Conservation (phyloP, 2,888 invertebrate genomes). For the Uropetala carovei region DNA sequence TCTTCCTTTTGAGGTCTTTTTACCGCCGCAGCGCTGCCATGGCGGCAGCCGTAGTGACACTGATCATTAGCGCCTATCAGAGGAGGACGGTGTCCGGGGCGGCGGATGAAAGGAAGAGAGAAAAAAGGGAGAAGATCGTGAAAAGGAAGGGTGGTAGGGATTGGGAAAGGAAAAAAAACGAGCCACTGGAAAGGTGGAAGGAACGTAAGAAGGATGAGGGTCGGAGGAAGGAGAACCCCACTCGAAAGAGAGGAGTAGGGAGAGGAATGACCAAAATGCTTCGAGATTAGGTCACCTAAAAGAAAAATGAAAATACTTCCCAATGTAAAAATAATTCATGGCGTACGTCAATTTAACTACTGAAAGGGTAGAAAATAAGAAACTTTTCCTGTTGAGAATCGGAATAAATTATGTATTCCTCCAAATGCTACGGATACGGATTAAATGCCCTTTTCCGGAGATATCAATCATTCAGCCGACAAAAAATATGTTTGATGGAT, state of each 20-base stretch:
- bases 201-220: background rate
- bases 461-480: too few relatives aligned
- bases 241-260: background rate
- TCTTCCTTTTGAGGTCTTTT: background rate
- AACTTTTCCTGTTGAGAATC: too few relatives aligned
- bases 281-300: background rate
- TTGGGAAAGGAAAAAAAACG: background rate
- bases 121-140: background rate
- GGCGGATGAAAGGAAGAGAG: constrained; percentile 47
- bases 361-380: too few relatives aligned
- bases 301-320: background rate
- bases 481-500: too few relatives aligned
- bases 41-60: constrained; percentile 33
- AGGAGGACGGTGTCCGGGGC: background rate
- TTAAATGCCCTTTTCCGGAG: too few relatives aligned
- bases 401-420: too few relatives aligned
- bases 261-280: background rate
- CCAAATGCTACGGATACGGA: too few relatives aligned
- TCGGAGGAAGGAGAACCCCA: background rate
- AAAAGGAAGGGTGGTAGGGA: background rate
- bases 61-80: constrained; percentile 62
- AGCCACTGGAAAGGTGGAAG: constrained; percentile 33
- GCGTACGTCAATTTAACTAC: too few relatives aligned
- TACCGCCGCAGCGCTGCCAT: constrained; percentile 4
- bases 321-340: too few relatives aligned